Evolutionary conservation across 2,113 vertebrate genomes (phyloP), one percentile per base, ranked within the genome.

Genomic region (Todiramphus chloris): DNA sequence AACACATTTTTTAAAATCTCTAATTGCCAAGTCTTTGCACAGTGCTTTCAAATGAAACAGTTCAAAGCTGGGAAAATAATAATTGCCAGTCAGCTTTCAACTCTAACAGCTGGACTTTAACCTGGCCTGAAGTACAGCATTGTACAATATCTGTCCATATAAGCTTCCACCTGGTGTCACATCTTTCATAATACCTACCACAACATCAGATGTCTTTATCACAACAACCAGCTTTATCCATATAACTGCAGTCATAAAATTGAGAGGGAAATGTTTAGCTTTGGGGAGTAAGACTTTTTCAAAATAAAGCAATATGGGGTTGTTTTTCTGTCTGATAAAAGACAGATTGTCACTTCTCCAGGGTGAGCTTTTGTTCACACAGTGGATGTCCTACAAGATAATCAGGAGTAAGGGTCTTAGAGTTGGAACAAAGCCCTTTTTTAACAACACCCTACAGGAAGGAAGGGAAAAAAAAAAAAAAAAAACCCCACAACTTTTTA

Each of bases 351-450:
- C 51, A 15, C 9, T 86, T 83, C 55, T 66, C 11, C 13, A 35
- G 37, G 5, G 4, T 25, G 5, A 75, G 6, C 53, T 16, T 53
- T 73, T 55, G 18, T 39, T 79, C 13, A 58, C 2, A 2, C 3
- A 37, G 21, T 33, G 23, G 20, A 75, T 77, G 1, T 51, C 6
- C 19, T 60, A 28, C 6, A 69, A 79, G 11, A 25, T 44, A 14
- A 79, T 31, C 4, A 67, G 35, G 2, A 53, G 1, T 48, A 79
- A 73, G 3, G 6, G 10, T 44, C 68, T 83, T n/a, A 37, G 3
- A 46, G 27, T 2, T n/a, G 9, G 13, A 83, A 91, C 0, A 0
- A 79, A 88, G 13, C 1, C 1, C 2, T 41, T 66, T 90, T 91
- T 30, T 21, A 82, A 27, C 9, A 93, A 20, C 12, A 31, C 9